Evolutionary conservation across 2,113 vertebrate genomes (phyloP).

Genomic region (Podarcis raffonei): DNA sequence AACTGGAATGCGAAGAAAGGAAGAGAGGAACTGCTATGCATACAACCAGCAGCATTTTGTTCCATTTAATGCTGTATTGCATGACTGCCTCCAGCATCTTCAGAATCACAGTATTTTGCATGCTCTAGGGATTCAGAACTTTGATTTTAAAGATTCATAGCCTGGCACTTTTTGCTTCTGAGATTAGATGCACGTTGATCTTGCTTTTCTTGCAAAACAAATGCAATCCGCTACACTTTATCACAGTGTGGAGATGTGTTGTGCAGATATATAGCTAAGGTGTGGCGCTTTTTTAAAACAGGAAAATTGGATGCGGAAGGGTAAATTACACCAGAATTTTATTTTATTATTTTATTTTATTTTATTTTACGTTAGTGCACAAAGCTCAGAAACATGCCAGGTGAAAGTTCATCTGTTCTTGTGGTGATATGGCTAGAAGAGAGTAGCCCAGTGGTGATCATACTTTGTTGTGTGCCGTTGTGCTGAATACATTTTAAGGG

Average conservation of each 20-base stretch:
- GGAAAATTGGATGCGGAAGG: conserved; percentile 52
- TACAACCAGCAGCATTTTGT: not conserved
- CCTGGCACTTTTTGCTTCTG: not conserved
- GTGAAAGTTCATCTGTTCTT: no score
- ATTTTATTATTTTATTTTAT: conserved; percentile 47
- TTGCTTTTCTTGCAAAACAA: conserved; percentile 25
- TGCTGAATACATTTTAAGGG: no score
- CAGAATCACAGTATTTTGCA: conserved; percentile 14
- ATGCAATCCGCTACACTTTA: not conserved
- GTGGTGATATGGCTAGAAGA: not conserved
- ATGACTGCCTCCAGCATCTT: not conserved
- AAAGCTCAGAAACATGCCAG: not conserved
- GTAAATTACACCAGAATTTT: conserved; percentile 57
- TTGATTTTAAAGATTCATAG: conserved; percentile 10
- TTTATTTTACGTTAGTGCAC: not conserved
- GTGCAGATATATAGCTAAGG: conserved; percentile 36
- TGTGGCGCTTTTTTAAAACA: conserved; percentile 15
- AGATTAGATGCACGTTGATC: conserved; percentile 9
- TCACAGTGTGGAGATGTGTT: conserved; percentile 8
- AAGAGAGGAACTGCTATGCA: not conserved
- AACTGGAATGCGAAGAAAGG: not conserved
- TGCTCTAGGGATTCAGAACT: not conserved
- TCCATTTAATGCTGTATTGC: not conserved
- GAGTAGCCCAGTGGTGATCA: not conserved
- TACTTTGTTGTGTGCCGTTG: no score